Evolutionary conservation across 2,113 vertebrate genomes (phyloP), one percentile per base, ranked within the genome.

Genomic region (Poecile atricapillus): DNA sequence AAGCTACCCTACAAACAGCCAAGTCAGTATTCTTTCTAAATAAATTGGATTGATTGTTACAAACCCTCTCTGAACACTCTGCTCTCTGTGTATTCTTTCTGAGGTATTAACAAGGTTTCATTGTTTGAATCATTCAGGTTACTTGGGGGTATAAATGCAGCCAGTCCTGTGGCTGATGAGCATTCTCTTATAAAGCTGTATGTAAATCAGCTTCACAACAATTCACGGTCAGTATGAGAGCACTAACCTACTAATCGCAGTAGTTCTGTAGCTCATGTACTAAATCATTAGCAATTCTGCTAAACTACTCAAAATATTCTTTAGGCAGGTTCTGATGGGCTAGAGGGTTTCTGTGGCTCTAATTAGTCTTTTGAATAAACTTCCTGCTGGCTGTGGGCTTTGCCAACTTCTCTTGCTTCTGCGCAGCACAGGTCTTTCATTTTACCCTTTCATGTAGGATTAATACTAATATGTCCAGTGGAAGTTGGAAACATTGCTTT

Each of bases 171-270:
- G 96, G 96, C 97, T 97, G 98, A 98, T 93, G 97, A 98, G 95
- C 98, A 98, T 97, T 97, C 91, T 62, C 95, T 97, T 95, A 98
- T 98, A 97, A 98, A 97, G 97, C 97, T 97, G 95, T 98, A 94
- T 97, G 96, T 98, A 97, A 98, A 97, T 97, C 98, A 98, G 96
- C 97, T 98, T 97, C 97, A 97, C 95, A 97, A 87, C 88, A 79
- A 95, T 20, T 77, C 96, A 97, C 85, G 97, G 97, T 98, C 97
- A 98, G 98, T 98, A 98, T 98, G 87, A 84, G 60, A 95, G 82
- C 86, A 92, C 94, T 94, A 95, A 97, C 88, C 78, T 91, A 96
- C 97, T 98, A 98, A 97, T 74, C 2, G 3, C 87, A 44, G 24
- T 92, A 93, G 93, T 92, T 96, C 68, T 86, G 28, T 97, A 97